These are phyloP conservation scores for Papilio helenus DNA, from an alignment of 1,140 invertebrate genomes.

Conservation along the genomic window DNA sequence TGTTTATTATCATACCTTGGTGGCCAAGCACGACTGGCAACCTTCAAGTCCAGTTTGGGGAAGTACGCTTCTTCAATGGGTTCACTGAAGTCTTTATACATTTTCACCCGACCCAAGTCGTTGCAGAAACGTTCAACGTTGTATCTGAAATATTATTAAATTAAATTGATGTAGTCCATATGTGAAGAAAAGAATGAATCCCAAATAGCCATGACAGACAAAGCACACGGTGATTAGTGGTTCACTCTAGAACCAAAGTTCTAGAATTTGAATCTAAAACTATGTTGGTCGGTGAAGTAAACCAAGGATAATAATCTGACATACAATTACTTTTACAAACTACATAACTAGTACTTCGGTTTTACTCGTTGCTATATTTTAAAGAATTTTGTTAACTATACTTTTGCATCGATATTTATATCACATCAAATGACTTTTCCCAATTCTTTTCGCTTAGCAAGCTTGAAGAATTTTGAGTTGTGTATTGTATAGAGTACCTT, in stretches of 20 bases:
- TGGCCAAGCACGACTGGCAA: constrained; percentile 81
- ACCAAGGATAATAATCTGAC: no score
- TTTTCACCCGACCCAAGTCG: constrained; percentile 73
- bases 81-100: constrained; percentile 78
- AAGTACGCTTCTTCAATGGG: constrained; percentile 84
- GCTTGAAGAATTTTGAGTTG: neutral
- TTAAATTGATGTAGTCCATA: neutral
- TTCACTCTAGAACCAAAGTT: no score
- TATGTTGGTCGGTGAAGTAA: no score
- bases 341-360: no score
- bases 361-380: no score
- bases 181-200: neutral
- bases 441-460: neutral
- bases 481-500: constrained; percentile 57
- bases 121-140: constrained; percentile 85
- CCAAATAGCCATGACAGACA: no score
- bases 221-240: no score
- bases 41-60: constrained; percentile 84
- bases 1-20: constrained; percentile 59
- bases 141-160: constrained; percentile 73
- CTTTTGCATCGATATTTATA: no score
- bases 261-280: no score
- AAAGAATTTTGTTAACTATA: no score
- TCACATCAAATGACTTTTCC: no score
- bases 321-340: no score